Conservation (phyloP, 2,888 invertebrate species). For the Hedya salicella region DNA sequence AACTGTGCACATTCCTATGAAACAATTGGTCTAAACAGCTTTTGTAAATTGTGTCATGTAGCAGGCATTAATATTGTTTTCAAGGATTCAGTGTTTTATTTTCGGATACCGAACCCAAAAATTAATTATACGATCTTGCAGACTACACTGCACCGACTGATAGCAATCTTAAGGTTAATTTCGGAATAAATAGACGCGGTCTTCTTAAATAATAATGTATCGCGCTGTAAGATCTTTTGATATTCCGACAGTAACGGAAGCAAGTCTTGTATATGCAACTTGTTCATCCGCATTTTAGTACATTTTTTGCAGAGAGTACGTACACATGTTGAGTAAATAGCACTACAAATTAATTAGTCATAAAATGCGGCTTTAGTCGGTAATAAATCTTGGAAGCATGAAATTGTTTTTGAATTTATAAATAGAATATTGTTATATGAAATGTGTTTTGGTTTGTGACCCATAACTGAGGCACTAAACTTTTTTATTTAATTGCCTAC, state of each 20-base stretch:
- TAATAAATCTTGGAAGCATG: not conserved
- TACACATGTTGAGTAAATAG: conserved; percentile 6
- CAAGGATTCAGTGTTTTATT: no score
- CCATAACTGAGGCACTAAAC: no score
- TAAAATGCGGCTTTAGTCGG: not conserved
- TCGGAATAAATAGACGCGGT: conserved; percentile 20
- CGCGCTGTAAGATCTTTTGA: conserved; percentile 29
- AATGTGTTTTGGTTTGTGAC: no score
- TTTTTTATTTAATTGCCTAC: no score
- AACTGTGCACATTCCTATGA: no score
- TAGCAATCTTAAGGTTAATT: conserved; percentile 36
- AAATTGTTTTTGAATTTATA: not conserved
- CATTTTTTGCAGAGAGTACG: conserved; percentile 2
- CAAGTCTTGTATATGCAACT: conserved; percentile 20
- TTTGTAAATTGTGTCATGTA: no score
- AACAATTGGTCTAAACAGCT: no score
- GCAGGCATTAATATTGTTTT: no score
- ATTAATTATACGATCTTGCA: not conserved
- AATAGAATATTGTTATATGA: no score
- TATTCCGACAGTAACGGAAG: conserved; percentile 36
- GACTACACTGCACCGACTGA: not conserved
- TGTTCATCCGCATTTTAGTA: conserved; percentile 25
- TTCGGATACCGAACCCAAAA: not conserved
- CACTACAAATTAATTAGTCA: not conserved
- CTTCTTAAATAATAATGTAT: conserved; percentile 29